phyloP scores from a whole-genome alignment of 2,113 vertebrate species.

The Prietella phreatophila region DNA sequence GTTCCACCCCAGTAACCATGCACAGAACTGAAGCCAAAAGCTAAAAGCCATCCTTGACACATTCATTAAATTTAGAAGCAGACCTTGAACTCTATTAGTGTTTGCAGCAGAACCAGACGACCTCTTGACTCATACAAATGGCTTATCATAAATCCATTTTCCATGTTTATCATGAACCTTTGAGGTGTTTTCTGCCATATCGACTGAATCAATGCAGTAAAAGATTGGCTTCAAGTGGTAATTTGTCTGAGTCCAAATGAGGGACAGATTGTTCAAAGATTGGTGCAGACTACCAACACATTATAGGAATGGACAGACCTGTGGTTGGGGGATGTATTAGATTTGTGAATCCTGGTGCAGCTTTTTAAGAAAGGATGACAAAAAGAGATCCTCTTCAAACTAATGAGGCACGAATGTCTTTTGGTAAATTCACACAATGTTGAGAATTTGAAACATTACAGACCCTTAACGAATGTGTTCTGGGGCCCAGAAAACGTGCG shows the following conservation, averaged over 20 bases:
- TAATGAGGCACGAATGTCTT: not conserved
- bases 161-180: not conserved
- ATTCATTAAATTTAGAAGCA: constrained; percentile 15
- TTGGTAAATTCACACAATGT: not conserved
- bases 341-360: not conserved
- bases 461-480: not conserved
- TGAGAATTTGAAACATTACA: not conserved
- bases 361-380: not conserved
- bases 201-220: not conserved
- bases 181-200: not conserved
- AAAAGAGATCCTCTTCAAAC: not conserved
- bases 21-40: not conserved
- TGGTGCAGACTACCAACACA: not conserved
- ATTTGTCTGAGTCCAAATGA: not conserved
- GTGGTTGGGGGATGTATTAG: not conserved
- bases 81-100: constrained; percentile 10
- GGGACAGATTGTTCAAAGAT: not conserved
- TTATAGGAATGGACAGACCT: not conserved
- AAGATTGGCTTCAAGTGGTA: not conserved
- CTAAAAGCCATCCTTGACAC: constrained; percentile 1
- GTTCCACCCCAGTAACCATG: not conserved
- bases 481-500: not conserved
- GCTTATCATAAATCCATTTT: not conserved
- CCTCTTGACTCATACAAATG: constrained; percentile 23
- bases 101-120: not conserved